phyloP scores from a whole-genome alignment of 2,113 vertebrate genomes.

The Ammodramus savannarum region DNA sequence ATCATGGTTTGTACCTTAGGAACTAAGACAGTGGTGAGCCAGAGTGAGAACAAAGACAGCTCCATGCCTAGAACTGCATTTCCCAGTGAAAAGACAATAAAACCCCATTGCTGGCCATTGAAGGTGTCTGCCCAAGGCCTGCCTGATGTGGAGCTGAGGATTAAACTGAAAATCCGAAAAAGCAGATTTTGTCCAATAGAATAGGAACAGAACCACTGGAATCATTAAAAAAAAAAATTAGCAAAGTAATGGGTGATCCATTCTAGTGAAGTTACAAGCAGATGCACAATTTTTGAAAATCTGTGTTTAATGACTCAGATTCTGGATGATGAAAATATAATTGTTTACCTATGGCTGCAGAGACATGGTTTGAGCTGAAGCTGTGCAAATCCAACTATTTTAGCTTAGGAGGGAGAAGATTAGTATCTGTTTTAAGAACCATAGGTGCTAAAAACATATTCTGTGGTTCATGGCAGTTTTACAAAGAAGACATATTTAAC shows the following conservation, averaged over 20 bases:
- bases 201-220: neutral
- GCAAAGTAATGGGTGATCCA: neutral
- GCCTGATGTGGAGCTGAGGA: neutral
- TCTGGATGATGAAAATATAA: neutral
- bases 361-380: neutral
- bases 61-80: neutral
- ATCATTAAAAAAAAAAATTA: neutral
- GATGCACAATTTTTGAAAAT: neutral
- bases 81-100: neutral
- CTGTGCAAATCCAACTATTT: neutral
- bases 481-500: neutral
- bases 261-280: neutral
- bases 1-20: neutral
- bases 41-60: neutral
- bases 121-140: neutral
- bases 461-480: neutral
- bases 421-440: neutral
- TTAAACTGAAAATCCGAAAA: neutral
- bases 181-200: neutral
- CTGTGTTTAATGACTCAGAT: neutral
- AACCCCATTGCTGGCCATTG: fast-evolving
- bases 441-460: neutral
- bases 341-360: neutral
- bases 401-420: neutral
- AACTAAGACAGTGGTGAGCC: neutral